Evolutionary conservation across 2,888 invertebrate genomes (phyloP), one percentile per base, ranked within the genome.

Genomic region (Phalera bucephala): DNA sequence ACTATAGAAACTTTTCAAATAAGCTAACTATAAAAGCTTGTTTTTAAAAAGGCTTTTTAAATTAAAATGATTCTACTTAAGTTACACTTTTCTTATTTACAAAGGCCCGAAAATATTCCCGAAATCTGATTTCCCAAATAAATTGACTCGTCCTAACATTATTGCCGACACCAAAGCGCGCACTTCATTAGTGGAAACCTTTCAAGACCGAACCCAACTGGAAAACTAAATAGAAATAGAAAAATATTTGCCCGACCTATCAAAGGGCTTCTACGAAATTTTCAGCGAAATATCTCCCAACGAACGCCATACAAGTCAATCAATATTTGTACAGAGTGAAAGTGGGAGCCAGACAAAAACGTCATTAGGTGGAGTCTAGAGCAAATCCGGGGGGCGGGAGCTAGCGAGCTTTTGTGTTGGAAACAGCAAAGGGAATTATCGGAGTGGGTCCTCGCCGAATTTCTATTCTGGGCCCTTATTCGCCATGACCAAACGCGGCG

Each of bases 331-430:
- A 53, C 58, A 52, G 56, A 64, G 59, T 57, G 48, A 45, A 50
- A 40, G 39, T 41, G 38, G 29, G 36, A 48, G 54, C 50, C 69
- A 67, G 70, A 73, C 73, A 74, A 74, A 74, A 73, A 74, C 69
- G 69, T 72, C 69, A 72, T 74, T 74, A 74, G 63, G 50, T 45
- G 53, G 40, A 53, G 50, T 56, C 46, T 59, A 57, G 64, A 57
- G 59, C 51, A 69, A 72, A 68, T 67, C 70, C 63, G 65, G 58
- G 38, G 53, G 61, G 52, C 40, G 43, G 52, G 45, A 42, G 49
- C 38, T 44, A 51, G 47, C 45, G 40, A 37, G 55, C 62, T 63
- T 71, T 73, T 73, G 72, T 72, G 58, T 59, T 45, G 39, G 47
- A 42, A 44, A 26, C 48, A 37, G 47, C 40, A 45, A 53, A 56